A percentile compares a stretch with the other conserved stretches of the same genome.
Conservation (phyloP, 2,797 vertebrate species). For the Falco naumanni region DNA sequence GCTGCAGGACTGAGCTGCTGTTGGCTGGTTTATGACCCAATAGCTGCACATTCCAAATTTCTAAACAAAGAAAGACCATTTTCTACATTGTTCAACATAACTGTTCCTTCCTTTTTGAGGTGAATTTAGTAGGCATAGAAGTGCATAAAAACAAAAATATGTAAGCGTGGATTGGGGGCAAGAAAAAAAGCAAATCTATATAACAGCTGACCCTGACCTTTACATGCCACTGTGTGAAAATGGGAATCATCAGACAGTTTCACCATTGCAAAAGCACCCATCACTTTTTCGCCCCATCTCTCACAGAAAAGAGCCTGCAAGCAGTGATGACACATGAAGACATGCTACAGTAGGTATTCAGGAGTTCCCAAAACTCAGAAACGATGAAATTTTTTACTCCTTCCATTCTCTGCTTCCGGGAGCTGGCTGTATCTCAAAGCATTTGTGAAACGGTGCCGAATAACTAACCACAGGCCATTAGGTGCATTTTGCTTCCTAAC, state of each 20-base stretch:
- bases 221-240: neutral
- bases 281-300: neutral
- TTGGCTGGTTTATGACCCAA: neutral
- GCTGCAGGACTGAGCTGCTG: neutral
- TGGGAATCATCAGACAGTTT: neutral
- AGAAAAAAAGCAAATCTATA: neutral
- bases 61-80: neutral
- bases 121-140: neutral
- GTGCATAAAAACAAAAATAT: neutral
- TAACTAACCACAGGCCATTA: neutral
- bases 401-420: neutral
- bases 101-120: neutral
- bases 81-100: neutral
- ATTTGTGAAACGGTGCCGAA: neutral
- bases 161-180: neutral
- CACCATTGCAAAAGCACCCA: neutral
- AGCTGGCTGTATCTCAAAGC: neutral
- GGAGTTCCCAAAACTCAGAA: neutral
- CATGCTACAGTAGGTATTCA: neutral
- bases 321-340: neutral
- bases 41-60: neutral
- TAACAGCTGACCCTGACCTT: neutral
- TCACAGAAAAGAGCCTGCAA: neutral
- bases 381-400: neutral
- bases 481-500: neutral